A percentile compares a stretch with the other conserved stretches of the same genome.
Conservation (phyloP, 2,888 invertebrate species). For the Callyntrura sp. region DNA sequence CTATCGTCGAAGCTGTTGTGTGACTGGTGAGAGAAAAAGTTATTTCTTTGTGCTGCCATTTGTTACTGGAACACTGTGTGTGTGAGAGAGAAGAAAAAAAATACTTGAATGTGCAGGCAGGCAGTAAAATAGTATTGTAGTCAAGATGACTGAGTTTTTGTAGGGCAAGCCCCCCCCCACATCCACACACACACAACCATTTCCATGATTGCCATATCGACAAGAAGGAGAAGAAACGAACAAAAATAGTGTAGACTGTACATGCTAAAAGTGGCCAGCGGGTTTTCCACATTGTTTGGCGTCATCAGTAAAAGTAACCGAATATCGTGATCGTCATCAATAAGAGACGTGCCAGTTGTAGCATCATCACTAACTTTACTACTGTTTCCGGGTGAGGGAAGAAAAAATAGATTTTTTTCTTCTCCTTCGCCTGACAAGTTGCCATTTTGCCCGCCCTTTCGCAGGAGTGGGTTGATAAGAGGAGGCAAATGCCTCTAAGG, state of each 20-base stretch:
- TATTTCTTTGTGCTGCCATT: constrained; percentile 15
- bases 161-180: neutral
- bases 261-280: neutral
- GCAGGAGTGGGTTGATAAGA: constrained; percentile 47
- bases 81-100: too few relatives aligned
- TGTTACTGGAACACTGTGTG: neutral
- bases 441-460: neutral
- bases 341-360: neutral
- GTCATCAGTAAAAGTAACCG: too few relatives aligned
- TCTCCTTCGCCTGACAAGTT: neutral
- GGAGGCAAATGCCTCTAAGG: constrained; percentile 82
- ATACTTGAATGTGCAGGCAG: too few relatives aligned
- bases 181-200: too few relatives aligned
- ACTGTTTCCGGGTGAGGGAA: neutral
- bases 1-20: neutral
- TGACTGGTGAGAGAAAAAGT: constrained; percentile 33
- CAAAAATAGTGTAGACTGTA: too few relatives aligned
- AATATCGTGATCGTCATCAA: neutral
- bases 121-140: neutral
- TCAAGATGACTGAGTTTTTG: neutral
- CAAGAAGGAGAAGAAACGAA: neutral
- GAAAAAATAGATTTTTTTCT: neutral
- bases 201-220: too few relatives aligned
- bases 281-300: neutral
- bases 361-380: constrained; percentile 4